Percentiles rank a stretch among this genome's conserved stretches.
Evolutionary conservation across 23 tunicate species (phyloP).

Genomic region (Styela clava): DNA sequence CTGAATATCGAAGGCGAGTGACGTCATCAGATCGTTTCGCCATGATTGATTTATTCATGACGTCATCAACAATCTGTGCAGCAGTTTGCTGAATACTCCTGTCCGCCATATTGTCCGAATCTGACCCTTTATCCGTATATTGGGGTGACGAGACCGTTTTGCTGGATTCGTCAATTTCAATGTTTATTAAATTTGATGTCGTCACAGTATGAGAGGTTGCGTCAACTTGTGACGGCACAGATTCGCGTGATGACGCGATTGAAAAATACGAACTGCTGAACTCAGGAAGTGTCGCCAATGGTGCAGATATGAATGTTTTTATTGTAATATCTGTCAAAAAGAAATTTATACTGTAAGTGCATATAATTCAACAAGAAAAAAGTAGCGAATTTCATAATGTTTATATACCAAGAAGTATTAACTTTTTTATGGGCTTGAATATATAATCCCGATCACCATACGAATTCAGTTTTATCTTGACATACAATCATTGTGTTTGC

Average conservation of each 20-base stretch:
- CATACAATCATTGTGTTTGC: too few relatives aligned
- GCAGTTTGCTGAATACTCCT: slow-evolving; percentile 10
- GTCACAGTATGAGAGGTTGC: slow-evolving; percentile 12
- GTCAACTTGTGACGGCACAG: neutral
- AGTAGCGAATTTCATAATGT: too few relatives aligned
- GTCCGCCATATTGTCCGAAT: slow-evolving; percentile 6
- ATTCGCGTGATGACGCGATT: slow-evolving; percentile 2
- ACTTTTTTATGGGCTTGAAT: too few relatives aligned
- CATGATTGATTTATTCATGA: neutral
- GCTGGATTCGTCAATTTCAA: neutral
- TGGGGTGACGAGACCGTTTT: neutral
- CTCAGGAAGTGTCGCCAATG: slow-evolving; percentile 1
- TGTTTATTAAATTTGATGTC: neutral
- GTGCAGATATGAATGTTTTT: neutral
- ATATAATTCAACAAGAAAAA: too few relatives aligned
- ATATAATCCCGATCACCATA: too few relatives aligned
- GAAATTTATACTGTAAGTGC: too few relatives aligned
- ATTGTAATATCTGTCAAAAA: too few relatives aligned
- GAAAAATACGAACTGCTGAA: slow-evolving; percentile 11
- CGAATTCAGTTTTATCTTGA: too few relatives aligned
- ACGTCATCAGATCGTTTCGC: neutral
- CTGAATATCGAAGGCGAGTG: neutral
- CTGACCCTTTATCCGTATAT: neutral
- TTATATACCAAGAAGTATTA: too few relatives aligned
- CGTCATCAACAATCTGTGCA: neutral